Conservation (phyloP, 2,888 invertebrate species). For the Coelopa pilipes region DNA sequence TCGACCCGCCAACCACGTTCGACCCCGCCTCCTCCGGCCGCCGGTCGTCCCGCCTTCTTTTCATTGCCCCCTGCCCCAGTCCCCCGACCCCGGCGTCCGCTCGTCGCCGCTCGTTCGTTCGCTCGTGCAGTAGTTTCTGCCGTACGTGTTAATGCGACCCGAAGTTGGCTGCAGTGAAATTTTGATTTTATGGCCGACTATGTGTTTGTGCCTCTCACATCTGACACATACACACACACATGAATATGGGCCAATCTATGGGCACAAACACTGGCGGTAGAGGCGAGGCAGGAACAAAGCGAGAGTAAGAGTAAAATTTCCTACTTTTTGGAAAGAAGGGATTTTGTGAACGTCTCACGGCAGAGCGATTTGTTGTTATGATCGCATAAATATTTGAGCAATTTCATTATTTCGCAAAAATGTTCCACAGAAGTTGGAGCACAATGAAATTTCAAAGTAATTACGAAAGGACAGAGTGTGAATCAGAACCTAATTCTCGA, state of each 20-base stretch:
- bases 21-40: no score
- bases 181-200: constrained; percentile 19
- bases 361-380: constrained; percentile 37
- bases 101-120: constrained; percentile 1
- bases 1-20: no score
- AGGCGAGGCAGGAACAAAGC: no score
- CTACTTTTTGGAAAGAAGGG: not conserved
- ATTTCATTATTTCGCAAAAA: constrained; percentile 12
- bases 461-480: no score
- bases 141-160: constrained; percentile 19
- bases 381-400: constrained; percentile 13
- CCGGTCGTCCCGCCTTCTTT: no score
- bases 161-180: constrained; percentile 27
- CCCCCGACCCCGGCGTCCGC: not conserved
- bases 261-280: not conserved
- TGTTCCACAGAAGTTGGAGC: no score
- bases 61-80: not conserved
- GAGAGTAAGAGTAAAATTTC: not conserved
- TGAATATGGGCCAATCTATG: not conserved
- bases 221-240: constrained; percentile 38
- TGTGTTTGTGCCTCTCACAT: constrained; percentile 12
- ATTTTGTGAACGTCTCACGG: constrained; percentile 31
- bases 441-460: no score
- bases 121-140: not conserved
- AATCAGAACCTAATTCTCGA: no score